These are phyloP conservation scores for Plutomurus gul DNA, from an alignment of 1,140 invertebrate genomes.

Conservation along the genomic window DNA sequence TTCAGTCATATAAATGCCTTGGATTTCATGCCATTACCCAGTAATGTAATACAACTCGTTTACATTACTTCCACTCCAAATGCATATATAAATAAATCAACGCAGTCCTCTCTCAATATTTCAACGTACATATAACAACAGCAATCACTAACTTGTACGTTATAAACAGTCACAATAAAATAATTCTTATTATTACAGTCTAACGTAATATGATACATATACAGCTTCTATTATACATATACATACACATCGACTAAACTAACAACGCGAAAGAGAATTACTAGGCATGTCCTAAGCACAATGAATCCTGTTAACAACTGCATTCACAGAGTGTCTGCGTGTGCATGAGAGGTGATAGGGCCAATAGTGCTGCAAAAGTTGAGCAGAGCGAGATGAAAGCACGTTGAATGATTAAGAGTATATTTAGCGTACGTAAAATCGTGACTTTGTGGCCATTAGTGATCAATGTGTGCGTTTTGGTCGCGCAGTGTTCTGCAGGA, in stretches of 20 bases:
- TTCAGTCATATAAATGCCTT: not conserved
- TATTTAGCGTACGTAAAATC: slow-evolving; percentile 18
- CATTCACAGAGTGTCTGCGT: not conserved
- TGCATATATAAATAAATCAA: not conserved
- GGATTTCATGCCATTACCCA: too few relatives aligned
- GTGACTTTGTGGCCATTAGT: slow-evolving; percentile 12
- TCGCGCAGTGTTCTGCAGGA: not conserved
- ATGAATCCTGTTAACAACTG: too few relatives aligned
- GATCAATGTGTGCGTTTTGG: slow-evolving; percentile 6
- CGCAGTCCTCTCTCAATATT: too few relatives aligned
- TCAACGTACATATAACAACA: too few relatives aligned
- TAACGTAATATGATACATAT: too few relatives aligned
- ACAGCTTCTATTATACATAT: not conserved
- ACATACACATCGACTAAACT: not conserved
- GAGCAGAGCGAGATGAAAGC: slow-evolving; percentile 1
- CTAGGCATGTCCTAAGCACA: too few relatives aligned
- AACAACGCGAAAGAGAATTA: too few relatives aligned
- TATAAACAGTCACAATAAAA: not conserved
- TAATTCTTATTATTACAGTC: not conserved
- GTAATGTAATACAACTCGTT: too few relatives aligned
- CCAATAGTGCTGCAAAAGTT: slow-evolving; percentile 18
- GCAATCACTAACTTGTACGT: too few relatives aligned
- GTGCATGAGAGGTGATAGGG: slow-evolving; percentile 22
- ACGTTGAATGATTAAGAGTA: slow-evolving; percentile 6
- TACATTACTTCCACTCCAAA: not conserved